phyloP scores from a whole-genome alignment of 2,113 vertebrate genomes.

The human (Homo sapiens) region DNA sequence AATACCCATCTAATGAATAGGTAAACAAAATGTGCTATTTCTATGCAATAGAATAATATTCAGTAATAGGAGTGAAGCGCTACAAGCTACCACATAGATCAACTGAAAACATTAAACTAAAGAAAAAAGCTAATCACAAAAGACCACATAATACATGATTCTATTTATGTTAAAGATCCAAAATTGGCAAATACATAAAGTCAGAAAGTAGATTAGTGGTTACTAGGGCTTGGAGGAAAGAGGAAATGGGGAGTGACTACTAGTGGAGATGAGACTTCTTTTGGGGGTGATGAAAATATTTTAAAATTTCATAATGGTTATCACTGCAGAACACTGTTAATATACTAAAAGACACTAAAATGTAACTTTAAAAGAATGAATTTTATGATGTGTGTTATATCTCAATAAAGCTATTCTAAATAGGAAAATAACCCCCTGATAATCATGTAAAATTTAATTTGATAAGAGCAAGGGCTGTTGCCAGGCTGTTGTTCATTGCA shows the following conservation, averaged over 20 bases:
- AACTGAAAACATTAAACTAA: background rate
- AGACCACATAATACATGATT: background rate
- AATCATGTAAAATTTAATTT: background rate
- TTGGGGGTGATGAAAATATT: background rate
- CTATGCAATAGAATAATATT: background rate
- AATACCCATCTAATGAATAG: background rate
- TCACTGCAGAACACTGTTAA: background rate
- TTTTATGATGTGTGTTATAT: background rate
- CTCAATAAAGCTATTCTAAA: background rate
- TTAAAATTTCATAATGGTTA: background rate
- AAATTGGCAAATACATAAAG: background rate
- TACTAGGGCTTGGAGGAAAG: background rate
- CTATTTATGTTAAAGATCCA: background rate
- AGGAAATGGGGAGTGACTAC: background rate
- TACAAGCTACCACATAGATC: background rate
- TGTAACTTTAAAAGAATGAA: background rate
- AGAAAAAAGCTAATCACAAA: background rate
- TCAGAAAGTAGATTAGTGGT: background rate
- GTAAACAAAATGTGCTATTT: background rate
- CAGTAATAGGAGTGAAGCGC: background rate
- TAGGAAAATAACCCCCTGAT: background rate
- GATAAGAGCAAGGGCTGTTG: background rate
- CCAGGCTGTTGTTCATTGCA: background rate
- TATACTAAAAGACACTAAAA: background rate
- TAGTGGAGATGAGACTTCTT: background rate